A percentile compares a stretch with the other conserved stretches of the same genome.
Conservation (phyloP, 1,140 invertebrate genomes). For the Ceratosolen solmsi region DNA sequence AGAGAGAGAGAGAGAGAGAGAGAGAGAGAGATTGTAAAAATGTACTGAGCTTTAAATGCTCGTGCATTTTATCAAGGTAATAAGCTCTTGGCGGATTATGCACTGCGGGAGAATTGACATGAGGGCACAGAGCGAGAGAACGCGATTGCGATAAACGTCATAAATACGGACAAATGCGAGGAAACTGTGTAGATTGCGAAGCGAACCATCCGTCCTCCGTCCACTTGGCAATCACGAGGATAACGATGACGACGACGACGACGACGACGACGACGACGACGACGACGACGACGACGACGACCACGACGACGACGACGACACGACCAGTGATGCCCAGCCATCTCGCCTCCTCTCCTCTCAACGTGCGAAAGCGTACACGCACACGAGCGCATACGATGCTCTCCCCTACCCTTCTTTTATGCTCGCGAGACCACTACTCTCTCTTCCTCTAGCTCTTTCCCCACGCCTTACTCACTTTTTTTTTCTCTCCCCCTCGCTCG, state of each 20-base stretch:
- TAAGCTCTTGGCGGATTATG: neutral
- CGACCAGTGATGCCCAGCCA: neutral
- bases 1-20: no score
- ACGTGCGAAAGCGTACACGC: neutral
- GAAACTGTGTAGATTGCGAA: neutral
- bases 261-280: neutral
- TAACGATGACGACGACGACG: neutral
- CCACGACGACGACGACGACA: neutral
- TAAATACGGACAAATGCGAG: neutral
- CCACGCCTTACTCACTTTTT: neutral
- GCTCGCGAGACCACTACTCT: neutral
- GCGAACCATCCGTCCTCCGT: neutral
- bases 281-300: constrained; percentile 1
- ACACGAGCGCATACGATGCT: neutral
- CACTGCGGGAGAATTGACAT: neutral
- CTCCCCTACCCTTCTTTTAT: neutral
- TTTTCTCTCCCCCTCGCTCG: neutral
- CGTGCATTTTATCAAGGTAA: neutral
- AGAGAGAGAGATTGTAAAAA: no score
- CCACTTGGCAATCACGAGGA: neutral
- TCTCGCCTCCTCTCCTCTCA: neutral
- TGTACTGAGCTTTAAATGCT: neutral
- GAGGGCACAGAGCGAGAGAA: neutral
- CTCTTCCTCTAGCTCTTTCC: neutral
- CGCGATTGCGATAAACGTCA: no score